These are phyloP conservation scores for Brachyhypopomus gauderio DNA, from an alignment of 2,113 vertebrate species.

Conservation along the genomic window DNA sequence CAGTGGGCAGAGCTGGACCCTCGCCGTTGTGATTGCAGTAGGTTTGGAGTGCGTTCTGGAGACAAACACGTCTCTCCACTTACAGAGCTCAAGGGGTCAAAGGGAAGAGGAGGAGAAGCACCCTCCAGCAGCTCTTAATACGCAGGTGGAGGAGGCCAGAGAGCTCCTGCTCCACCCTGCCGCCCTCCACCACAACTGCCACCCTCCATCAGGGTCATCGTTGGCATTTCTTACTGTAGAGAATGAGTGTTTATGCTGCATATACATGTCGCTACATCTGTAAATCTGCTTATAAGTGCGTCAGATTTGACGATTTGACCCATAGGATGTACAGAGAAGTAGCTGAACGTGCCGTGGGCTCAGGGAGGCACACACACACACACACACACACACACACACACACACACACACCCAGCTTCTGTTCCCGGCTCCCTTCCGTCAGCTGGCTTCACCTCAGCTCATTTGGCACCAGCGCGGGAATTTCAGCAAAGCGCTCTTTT, in stretches of 20 bases:
- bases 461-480: conserved; percentile 81
- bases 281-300: neutral
- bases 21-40: conserved; percentile 61
- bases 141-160: conserved; percentile 28
- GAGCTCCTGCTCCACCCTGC: conserved; percentile 40
- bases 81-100: conserved; percentile 66
- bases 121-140: conserved; percentile 30
- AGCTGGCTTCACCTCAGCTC: conserved; percentile 81
- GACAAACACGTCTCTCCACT: conserved; percentile 63
- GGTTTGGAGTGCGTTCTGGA: conserved; percentile 67
- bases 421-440: conserved; percentile 69
- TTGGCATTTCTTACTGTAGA: neutral
- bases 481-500: conserved; percentile 87
- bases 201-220: neutral
- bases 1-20: conserved; percentile 47
- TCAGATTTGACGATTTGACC: neutral
- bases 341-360: neutral
- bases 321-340: neutral
- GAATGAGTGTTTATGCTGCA: neutral
- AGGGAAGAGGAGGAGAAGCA: conserved; percentile 54
- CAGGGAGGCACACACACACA: too few species aligned
- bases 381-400: neutral
- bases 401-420: conserved; percentile 57
- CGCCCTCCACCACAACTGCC: conserved; percentile 44
- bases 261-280: neutral